A percentile compares a stretch with the other conserved stretches of the same genome.
These are phyloP conservation scores for Tenthredo livida DNA, from an alignment of 2,888 invertebrate species.

Conservation along the genomic window DNA sequence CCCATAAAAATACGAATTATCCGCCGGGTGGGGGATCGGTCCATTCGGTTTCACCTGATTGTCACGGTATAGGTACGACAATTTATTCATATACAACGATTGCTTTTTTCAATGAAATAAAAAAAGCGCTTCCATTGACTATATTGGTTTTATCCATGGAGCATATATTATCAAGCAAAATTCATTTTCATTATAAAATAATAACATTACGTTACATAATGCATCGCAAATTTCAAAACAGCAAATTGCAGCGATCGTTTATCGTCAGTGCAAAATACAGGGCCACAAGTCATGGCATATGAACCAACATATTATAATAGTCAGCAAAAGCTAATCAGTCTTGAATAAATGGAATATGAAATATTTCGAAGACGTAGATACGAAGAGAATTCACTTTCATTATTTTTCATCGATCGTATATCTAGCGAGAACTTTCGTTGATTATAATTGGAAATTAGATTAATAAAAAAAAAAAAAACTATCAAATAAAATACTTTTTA, in stretches of 20 bases:
- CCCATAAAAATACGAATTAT: too few relatives aligned
- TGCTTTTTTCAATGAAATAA: background rate
- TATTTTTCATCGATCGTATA: slow-evolving; percentile 11
- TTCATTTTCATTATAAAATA: slow-evolving; percentile 5
- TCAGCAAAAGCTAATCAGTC: background rate
- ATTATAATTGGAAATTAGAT: background rate
- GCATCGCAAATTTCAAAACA: background rate
- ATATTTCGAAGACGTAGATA: background rate
- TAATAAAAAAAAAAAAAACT: background rate
- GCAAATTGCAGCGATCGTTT: background rate
- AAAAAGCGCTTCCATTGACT: slow-evolving; percentile 44
- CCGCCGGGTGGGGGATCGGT: too few relatives aligned
- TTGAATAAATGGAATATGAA: background rate
- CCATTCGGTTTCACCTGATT: too few relatives aligned
- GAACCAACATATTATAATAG: background rate
- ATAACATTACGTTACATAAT: slow-evolving; percentile 1
- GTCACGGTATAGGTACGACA: too few relatives aligned
- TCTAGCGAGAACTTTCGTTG: slow-evolving; percentile 9
- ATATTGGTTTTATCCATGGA: slow-evolving; percentile 50
- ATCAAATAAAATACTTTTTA: background rate
- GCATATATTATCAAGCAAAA: background rate
- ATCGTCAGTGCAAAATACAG: background rate
- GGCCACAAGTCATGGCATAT: background rate
- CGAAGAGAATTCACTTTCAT: slow-evolving; percentile 31
- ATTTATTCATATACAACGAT: background rate